Evolutionary conservation across 2,797 vertebrate genomes (phyloP), one percentile per base, ranked within the genome.

Genomic region (Melanotaenia trifasciata): DNA sequence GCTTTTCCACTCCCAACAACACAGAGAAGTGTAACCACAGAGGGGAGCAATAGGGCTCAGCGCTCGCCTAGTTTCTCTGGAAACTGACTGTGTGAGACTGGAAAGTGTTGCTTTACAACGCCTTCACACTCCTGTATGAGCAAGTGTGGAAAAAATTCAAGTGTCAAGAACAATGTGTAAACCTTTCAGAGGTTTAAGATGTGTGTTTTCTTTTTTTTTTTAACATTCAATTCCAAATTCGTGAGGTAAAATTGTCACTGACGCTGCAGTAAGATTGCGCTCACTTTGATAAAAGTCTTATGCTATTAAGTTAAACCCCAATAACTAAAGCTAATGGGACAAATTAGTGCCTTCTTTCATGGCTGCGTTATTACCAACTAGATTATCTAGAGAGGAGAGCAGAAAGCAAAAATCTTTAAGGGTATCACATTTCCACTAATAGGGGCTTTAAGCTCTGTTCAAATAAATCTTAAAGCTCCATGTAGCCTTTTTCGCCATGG

Each of bases 1-100:
- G 67, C 78, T 74, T 90, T 80, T 92, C 88, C 83, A 78, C 72
- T 83, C 80, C 85, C 59, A 59, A 75, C 73, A 81, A 84, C 75
- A 81, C 81, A 81, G 79, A 57, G 59, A 68, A 78, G 74, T 80
- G 69, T 77, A 76, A 72, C 91, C 89, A 80, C 90, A 85, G 57
- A 83, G 79, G 32, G 81, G 79, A 80, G 83, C 70, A 69, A 74
- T 5, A 50, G 76, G 18, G 30, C 72, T 75, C 35, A 38, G 57
- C 51, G 3, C 67, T 80, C 47, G 57, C 64, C 40, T 80, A 40
- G 69, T 86, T 87, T 89, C 84, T 92, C 82, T 84, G 87, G 84
- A 93, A 91, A 91, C 67, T 70, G 78, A 76, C 76, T 79, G 59
- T 76, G 61, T 54, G 84, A 84, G 70, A 74, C 77, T 89, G 90